Base-by-base conservation (phyloP, 2,113 vertebrate genomes). In the Petrocephalus zakoni region DNA sequence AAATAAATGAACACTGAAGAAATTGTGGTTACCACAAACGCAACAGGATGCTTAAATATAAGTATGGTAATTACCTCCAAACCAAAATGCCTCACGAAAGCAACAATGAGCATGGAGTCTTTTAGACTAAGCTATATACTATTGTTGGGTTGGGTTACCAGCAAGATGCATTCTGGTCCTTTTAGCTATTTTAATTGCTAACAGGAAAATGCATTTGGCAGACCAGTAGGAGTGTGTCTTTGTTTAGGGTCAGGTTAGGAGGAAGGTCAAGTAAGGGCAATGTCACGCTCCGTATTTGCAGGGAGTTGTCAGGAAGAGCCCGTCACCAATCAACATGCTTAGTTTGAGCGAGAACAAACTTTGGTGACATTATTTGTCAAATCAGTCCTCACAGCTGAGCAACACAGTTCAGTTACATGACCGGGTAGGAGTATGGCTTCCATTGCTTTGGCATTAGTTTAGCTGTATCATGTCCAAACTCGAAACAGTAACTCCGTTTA, bases 61-160 rank as follows among this genome's bases (percentile, higher is more conserved):
- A 49, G 52, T 55, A 7, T 61, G 88, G 46, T 49, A 47, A 87
- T 72, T 51, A 55, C 89, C 88, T 91, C 86, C 51, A 49, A 68
- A 61, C 9, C 49, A 87, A 90, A 89, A 88, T 29, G 85, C 61
- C 49, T 82, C 88, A 88, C 87, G 88, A 88, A 88, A 89, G 87
- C 88, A 51, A n/a, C 88, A 92, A 93, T 92, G 91, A 89, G 89
- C 91, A 88, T 90, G 91, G 91, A 92, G 92, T 94, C 89, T 89
- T 89, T 61, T 55, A 88, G 89, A 87, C 53, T 88, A 88, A 92
- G 91, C 93, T 21, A 42, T 49, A 47, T 64, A 87, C 52, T 55
- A 90, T 82, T 85, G 87, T 91, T 89, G 92, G 88, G 87, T 91
- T 86, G 78, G 89, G 88, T 92, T 89, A 86, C 89, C 87, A 81